Conservation (phyloP, 2,113 vertebrate species). For the Ctenodactylus gundi region DNA sequence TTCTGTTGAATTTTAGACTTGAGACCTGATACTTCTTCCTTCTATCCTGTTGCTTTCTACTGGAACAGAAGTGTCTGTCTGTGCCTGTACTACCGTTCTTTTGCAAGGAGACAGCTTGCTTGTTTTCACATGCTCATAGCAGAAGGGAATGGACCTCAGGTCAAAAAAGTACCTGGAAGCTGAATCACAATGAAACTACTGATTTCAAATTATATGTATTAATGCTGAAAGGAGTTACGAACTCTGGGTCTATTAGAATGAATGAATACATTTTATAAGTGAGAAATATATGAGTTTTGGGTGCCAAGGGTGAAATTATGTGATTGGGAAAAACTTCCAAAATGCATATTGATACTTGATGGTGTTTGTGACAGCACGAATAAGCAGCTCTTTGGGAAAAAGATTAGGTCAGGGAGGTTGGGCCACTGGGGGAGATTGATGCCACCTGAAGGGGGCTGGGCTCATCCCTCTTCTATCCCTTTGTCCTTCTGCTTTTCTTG, state of each 20-base stretch:
- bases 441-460: background rate
- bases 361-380: background rate
- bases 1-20: background rate
- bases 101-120: background rate
- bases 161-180: too few relatives aligned
- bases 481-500: background rate
- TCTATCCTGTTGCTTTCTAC: background rate
- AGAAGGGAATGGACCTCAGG: background rate
- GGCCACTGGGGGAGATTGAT: background rate
- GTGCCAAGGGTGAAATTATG: background rate
- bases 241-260: background rate
- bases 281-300: background rate
- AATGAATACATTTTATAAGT: background rate
- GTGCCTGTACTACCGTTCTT: background rate
- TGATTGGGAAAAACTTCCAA: background rate
- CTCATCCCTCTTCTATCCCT: background rate
- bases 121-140: background rate
- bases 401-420: background rate
- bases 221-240: background rate
- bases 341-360: background rate
- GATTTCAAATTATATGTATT: background rate
- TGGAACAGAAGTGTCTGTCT: background rate
- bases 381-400: background rate
- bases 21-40: background rate
- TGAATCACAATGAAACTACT: background rate